These are phyloP conservation scores for Drosophila testacea DNA, from an alignment of 2,888 invertebrate species.

Conservation along the genomic window DNA sequence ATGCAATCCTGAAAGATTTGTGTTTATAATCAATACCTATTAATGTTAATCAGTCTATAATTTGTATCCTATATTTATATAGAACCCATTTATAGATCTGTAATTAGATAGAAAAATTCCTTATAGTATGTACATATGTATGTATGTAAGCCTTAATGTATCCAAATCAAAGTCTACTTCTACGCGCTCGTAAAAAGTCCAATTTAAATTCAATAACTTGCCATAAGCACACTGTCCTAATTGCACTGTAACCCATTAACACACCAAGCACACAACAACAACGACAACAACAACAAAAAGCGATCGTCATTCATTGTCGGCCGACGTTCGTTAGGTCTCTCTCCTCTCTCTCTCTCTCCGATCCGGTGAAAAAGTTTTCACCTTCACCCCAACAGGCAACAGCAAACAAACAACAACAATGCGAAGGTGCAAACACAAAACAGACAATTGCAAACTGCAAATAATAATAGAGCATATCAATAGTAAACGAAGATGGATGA, in stretches of 20 bases:
- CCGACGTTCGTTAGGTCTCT: conserved; percentile 48
- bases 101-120: neutral
- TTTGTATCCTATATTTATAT: neutral
- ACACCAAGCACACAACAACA: conserved; percentile 46
- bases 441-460: conserved; percentile 35
- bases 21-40: neutral
- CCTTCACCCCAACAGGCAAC: conserved; percentile 70
- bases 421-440: conserved; percentile 44
- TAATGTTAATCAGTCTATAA: neutral
- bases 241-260: conserved; percentile 79
- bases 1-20: neutral
- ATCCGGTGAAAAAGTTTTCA: conserved; percentile 65
- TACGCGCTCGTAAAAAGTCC: conserved; percentile 11
- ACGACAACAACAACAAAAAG: conserved; percentile 24
- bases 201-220: conserved; percentile 55
- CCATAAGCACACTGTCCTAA: conserved; percentile 65
- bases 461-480: conserved; percentile 55
- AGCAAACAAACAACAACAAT: conserved; percentile 37
- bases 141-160: neutral
- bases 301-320: conserved; percentile 64
- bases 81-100: neutral
- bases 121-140: neutral
- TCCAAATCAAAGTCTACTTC: conserved; percentile 17
- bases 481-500: conserved; percentile 10
- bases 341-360: conserved; percentile 36